Percentiles rank a stretch among this genome's conserved stretches.
phyloP scores from a whole-genome alignment of 2,797 vertebrate species.

The Phyllotis vaccarum region DNA sequence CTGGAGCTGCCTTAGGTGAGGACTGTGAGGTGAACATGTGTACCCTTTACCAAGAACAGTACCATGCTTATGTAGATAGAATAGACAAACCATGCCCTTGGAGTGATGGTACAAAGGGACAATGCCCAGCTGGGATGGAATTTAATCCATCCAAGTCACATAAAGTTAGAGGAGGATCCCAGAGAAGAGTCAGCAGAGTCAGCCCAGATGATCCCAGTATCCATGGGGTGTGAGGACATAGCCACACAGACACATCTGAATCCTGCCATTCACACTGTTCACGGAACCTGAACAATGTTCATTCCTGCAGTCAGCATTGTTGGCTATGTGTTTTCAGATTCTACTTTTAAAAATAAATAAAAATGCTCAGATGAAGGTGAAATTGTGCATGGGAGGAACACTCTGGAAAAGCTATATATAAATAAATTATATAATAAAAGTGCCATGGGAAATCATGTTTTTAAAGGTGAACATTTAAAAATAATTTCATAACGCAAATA shows the following conservation, averaged over 20 bases:
- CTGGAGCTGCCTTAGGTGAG: neutral
- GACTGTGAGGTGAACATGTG: rapidly evolving
- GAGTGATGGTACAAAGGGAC: neutral
- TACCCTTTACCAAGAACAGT: neutral
- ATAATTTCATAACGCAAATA: constrained; percentile 71
- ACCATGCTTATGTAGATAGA: no score
- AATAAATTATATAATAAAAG: constrained; percentile 71
- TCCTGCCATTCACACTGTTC: neutral
- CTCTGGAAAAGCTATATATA: neutral
- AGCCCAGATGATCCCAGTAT: neutral
- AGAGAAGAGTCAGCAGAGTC: neutral
- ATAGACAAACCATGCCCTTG: no score
- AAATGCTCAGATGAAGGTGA: constrained; percentile 49
- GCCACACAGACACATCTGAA: rapidly evolving
- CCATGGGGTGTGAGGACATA: neutral
- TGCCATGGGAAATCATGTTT: constrained; percentile 61
- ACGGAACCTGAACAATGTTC: neutral
- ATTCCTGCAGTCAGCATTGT: neutral
- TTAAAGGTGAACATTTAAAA: constrained; percentile 54
- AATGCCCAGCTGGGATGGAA: neutral
- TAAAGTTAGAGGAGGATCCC: neutral
- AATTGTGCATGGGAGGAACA: constrained; percentile 4
- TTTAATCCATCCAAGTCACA: neutral
- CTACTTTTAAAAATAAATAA: constrained; percentile 7
- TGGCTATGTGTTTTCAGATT: neutral